Conservation (phyloP, 2,113 vertebrate species). For the Syrmaticus mikado region DNA sequence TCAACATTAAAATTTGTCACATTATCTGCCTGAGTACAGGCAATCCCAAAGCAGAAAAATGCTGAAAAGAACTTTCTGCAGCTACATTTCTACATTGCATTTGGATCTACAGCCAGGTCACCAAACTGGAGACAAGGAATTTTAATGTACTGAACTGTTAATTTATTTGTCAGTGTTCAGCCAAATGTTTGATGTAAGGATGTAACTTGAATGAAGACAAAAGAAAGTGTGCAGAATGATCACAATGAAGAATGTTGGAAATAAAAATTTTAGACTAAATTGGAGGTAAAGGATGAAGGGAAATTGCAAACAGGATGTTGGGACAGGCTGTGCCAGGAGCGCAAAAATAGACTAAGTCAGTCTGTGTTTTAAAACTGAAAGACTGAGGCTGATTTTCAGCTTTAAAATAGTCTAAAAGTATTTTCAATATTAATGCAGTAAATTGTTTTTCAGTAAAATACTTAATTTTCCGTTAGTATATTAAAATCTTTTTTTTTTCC, state of each 20-base stretch:
- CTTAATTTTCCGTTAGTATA: neutral
- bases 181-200: neutral
- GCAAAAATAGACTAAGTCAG: neutral
- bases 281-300: neutral
- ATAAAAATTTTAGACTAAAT: neutral
- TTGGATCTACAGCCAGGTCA: neutral
- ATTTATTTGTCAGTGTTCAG: neutral
- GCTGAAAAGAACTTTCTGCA: neutral
- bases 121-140: neutral
- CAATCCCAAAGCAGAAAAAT: neutral
- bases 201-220: neutral
- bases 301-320: neutral
- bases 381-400: neutral
- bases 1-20: neutral
- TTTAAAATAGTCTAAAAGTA: neutral
- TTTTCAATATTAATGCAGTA: neutral
- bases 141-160: neutral
- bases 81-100: neutral
- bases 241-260: neutral
- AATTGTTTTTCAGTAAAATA: neutral
- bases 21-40: neutral
- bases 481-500: neutral
- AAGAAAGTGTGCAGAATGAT: neutral
- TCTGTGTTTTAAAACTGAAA: neutral
- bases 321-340: neutral